Percentiles rank a stretch among this genome's conserved stretches.
Conservation (phyloP, 2,888 invertebrate species). For the Euproctis similis region DNA sequence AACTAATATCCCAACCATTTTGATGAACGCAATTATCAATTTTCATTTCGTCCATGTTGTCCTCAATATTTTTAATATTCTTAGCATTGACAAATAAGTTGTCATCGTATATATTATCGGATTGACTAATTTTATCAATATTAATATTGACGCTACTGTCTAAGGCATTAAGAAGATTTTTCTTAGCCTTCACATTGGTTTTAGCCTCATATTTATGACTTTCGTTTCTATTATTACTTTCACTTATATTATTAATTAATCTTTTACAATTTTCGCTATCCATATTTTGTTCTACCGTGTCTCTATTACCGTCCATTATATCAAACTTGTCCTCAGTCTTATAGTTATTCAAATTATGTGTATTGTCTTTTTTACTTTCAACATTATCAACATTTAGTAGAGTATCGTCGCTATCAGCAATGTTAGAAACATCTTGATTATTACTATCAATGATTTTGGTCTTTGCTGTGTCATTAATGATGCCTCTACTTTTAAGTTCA, state of each 20-base stretch:
- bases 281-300: background rate
- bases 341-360: too few relatives aligned
- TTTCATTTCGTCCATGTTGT: background rate
- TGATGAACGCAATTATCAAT: background rate
- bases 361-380: background rate
- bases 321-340: too few relatives aligned
- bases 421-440: too few relatives aligned
- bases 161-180: background rate
- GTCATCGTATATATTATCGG: background rate
- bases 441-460: background rate
- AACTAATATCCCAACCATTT: background rate
- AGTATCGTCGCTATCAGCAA: too few relatives aligned
- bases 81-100: too few relatives aligned
- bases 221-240: too few relatives aligned
- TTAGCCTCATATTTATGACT: slow-evolving; percentile 4
- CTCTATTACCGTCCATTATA: background rate
- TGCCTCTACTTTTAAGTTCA: background rate
- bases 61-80: slow-evolving; percentile 1
- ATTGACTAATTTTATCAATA: background rate
- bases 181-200: background rate
- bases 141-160: slow-evolving; percentile 4
- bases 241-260: background rate
- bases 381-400: too few relatives aligned
- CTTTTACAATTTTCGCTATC: background rate
- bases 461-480: too few relatives aligned